These are phyloP conservation scores for Nicator chloris DNA, from an alignment of 2,113 vertebrate species.

Conservation along the genomic window DNA sequence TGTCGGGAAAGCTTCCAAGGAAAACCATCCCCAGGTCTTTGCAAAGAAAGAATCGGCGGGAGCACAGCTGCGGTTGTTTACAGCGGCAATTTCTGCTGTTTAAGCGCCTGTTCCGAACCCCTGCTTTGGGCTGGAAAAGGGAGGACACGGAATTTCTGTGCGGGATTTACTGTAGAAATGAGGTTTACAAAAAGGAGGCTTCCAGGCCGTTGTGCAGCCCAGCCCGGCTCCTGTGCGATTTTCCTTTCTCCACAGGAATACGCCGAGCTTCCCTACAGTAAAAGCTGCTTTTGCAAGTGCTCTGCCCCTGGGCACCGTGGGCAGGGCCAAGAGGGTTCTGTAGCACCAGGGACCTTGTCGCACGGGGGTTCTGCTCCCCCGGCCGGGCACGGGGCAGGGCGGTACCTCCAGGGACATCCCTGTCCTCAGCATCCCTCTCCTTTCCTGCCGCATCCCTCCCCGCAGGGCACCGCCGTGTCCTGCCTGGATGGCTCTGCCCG, in stretches of 20 bases:
- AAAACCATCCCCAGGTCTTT: not conserved
- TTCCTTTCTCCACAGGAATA: accelerated
- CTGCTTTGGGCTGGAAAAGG: accelerated
- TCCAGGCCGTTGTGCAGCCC: not conserved
- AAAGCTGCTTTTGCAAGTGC: not conserved
- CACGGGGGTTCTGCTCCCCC: accelerated
- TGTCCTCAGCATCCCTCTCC: not conserved
- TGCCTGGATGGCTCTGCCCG: not conserved
- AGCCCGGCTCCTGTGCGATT: not conserved
- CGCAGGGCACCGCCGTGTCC: not conserved
- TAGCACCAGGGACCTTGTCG: not conserved
- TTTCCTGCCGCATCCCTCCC: not conserved
- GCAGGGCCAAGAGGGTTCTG: not conserved
- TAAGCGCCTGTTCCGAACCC: not conserved
- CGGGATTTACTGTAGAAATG: not conserved
- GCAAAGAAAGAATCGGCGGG: not conserved
- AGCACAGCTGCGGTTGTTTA: accelerated
- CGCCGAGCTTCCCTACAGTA: accelerated
- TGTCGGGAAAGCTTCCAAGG: not conserved
- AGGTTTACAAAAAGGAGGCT: accelerated
- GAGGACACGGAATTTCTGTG: not conserved
- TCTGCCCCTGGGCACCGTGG: not conserved
- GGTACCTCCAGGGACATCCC: not conserved
- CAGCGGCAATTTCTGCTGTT: not conserved
- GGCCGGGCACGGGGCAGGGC: not conserved